A percentile compares a stretch with the other conserved stretches of the same genome.
These are phyloP conservation scores for Lasius platythorax DNA, from an alignment of 2,888 invertebrate species.

Conservation along the genomic window DNA sequence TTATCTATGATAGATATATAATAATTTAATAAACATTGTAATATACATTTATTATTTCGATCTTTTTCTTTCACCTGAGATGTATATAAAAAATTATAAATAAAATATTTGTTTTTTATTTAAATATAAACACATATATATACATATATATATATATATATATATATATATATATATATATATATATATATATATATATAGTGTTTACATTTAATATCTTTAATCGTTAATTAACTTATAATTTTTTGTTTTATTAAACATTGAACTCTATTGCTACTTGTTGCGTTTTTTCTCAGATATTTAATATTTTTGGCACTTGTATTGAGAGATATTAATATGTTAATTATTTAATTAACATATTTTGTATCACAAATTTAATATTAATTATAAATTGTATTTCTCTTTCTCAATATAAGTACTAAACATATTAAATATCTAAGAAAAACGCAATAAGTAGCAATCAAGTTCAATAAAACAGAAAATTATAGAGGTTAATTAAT, in stretches of 20 bases:
- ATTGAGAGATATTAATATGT: background rate
- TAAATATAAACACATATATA: no score
- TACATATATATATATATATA: no score
- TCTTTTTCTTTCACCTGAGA: no score
- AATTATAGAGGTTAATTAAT: background rate
- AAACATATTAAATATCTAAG: constrained; percentile 51
- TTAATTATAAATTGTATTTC: background rate
- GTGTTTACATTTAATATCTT: no score
- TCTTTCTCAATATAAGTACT: background rate
- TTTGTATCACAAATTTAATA: background rate
- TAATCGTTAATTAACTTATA: no score
- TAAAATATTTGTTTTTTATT: no score
- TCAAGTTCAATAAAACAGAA: background rate
- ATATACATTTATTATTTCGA: background rate
- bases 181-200: no score
- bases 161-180: no score
- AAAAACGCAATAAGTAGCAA: background rate
- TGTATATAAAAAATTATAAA: no score
- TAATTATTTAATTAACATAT: no score
- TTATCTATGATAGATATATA: background rate
- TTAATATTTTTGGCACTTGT: constrained; percentile 49
- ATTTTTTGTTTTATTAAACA: no score
- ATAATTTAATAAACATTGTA: background rate
- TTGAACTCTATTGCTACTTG: no score
- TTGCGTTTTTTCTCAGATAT: background rate